These are phyloP conservation scores for Eupeodes luniger DNA, from an alignment of 2,888 invertebrate genomes.

Conservation along the genomic window DNA sequence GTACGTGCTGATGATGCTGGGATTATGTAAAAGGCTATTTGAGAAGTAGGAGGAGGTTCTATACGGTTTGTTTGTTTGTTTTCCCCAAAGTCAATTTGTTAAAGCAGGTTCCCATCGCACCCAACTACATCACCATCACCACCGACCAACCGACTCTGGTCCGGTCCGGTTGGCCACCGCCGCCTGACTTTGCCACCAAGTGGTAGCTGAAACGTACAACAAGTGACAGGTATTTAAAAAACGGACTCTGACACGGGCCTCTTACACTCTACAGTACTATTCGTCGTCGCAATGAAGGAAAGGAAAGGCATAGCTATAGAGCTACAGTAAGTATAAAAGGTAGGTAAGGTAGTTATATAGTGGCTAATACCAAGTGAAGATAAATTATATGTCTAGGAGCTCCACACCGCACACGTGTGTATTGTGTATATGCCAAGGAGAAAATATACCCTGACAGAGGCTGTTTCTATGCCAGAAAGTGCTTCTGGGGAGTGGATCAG, in stretches of 20 bases:
- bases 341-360: not conserved
- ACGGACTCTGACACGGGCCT: slow-evolving; percentile 71
- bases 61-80: slow-evolving; percentile 60
- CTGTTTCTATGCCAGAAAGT: slow-evolving; percentile 46
- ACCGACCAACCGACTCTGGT: not conserved
- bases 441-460: slow-evolving; percentile 55
- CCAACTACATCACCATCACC: not conserved
- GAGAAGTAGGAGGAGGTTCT: slow-evolving; percentile 63
- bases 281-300: slow-evolving; percentile 24
- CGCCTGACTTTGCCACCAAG: slow-evolving; percentile 6
- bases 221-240: slow-evolving; percentile 76
- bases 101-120: slow-evolving; percentile 63
- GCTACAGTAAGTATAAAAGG: too few relatives aligned
- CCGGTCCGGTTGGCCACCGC: not conserved
- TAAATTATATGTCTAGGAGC: slow-evolving; percentile 74
- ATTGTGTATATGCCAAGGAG: slow-evolving; percentile 1
- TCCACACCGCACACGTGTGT: slow-evolving; percentile 66
- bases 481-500: slow-evolving; percentile 74
- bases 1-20: slow-evolving; percentile 54
- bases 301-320: not conserved
- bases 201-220: slow-evolving; percentile 72
- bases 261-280: slow-evolving; percentile 33
- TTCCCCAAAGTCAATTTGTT: slow-evolving; percentile 74
- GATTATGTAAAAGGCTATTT: slow-evolving; percentile 44
- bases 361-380: slow-evolving; percentile 70